Conservation (phyloP, 2,797 vertebrate species). For the Trachops cirrhosus region DNA sequence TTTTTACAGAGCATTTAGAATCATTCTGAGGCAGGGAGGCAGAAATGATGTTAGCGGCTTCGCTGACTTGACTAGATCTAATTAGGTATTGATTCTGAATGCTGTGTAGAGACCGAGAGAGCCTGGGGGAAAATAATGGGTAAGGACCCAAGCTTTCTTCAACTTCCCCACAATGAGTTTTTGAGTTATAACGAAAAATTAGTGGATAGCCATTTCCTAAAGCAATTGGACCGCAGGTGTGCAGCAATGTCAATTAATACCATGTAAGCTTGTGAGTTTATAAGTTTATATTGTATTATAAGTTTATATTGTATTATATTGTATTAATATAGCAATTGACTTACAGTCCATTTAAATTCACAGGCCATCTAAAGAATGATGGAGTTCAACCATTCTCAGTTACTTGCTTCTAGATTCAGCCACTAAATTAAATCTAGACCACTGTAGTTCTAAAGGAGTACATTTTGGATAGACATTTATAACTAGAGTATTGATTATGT, state of each 20-base stretch:
- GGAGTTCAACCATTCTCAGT: neutral
- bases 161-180: neutral
- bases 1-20: neutral
- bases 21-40: neutral
- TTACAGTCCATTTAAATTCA: neutral
- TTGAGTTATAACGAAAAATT: neutral
- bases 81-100: conserved; percentile 56
- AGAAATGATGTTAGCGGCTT: neutral
- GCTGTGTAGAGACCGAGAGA: neutral
- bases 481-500: neutral
- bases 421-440: neutral
- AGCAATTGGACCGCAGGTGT: neutral
- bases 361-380: neutral
- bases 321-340: neutral
- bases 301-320: neutral
- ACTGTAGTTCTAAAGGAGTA: neutral
- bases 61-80: neutral
- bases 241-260: neutral
- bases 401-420: neutral
- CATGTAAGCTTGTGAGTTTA: neutral
- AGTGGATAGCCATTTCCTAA: neutral
- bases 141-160: neutral
- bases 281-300: neutral
- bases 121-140: neutral
- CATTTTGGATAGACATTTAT: neutral